Evolutionary conservation across 2,888 invertebrate genomes (phyloP), one percentile per base, ranked within the genome.

Genomic region (Blastobasis adustella): DNA sequence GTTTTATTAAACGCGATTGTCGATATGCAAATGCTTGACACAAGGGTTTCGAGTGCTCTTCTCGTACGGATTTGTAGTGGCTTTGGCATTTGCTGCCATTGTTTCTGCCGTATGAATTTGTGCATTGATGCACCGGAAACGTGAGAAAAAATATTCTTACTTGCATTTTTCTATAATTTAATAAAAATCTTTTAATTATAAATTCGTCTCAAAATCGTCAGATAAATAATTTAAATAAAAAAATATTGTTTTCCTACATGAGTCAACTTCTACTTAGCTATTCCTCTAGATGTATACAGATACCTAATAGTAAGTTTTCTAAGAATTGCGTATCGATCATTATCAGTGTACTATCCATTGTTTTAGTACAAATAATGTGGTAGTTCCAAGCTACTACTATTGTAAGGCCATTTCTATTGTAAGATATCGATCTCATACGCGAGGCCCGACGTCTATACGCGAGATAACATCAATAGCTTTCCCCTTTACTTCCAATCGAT

Each of bases 1-100:
- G 23, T 23, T 23, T 23, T 23, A 23, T 23, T 23, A 3, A 23
- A 23, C 23, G 49, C 54, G 49, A 10, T 63, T 66, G 73, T 70
- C 82, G 86, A 83, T 87, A 87, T 87, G 86, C 86, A 87, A 87
- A 87, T 79, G 78, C 71, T 71, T 70, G 66, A 60, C 67, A 63
- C 65, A 68, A 65, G 69, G 61, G 55, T 58, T 54, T 73, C 58
- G 65, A 86, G 85, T 68, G 77, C 79, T 67, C 82, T 79, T 61
- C 53, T 63, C 55, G 23, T 23, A 61, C 65, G 57, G 65, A 56
- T 62, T 66, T 61, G 69, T 64, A 62, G 64, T 68, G 70, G 66
- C 69, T 67, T 62, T 71, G 82, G 73, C 78, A 74, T 82, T 81
- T 64, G 65, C 73, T 64, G 76, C 74, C 71, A 73, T 85, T 86